A percentile compares a stretch with the other conserved stretches of the same genome.
phyloP scores from a whole-genome alignment of 2,888 invertebrate genomes.

The Nyleta sp. region DNA sequence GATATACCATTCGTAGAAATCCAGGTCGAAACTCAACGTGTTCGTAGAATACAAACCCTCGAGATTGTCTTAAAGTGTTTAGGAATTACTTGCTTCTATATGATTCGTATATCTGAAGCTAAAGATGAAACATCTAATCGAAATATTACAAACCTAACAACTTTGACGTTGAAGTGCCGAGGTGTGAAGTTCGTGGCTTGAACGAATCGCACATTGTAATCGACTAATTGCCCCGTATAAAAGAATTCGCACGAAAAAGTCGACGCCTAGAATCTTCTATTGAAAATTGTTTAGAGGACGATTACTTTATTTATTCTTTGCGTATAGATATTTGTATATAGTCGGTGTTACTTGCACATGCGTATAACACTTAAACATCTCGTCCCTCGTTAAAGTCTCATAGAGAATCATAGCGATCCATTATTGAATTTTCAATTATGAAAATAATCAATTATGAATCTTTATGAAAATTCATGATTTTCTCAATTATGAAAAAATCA shows the following conservation, averaged over 20 bases:
- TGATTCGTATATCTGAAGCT: constrained; percentile 27
- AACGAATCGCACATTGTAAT: constrained; percentile 1
- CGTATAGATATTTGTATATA: constrained; percentile 24
- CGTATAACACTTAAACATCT: too few relatives aligned
- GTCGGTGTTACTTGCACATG: constrained; percentile 27
- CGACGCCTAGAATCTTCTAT: constrained; percentile 30
- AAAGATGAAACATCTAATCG: constrained; percentile 40
- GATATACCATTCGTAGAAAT: constrained; percentile 3
- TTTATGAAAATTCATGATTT: too few relatives aligned
- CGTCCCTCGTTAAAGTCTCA: too few relatives aligned
- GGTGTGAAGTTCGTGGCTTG: not conserved
- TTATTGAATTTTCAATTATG: too few relatives aligned
- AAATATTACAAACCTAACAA: constrained; percentile 46
- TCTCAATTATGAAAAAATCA: too few relatives aligned
- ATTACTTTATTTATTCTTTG: not conserved
- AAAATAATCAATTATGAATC: too few relatives aligned
- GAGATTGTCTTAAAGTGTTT: constrained; percentile 50
- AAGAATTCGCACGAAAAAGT: constrained; percentile 17
- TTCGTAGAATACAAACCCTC: constrained; percentile 12
- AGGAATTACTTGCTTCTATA: constrained; percentile 28
- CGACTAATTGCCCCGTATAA: constrained; percentile 27
- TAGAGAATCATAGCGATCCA: too few relatives aligned
- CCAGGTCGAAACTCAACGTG: not conserved
- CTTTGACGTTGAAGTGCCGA: constrained; percentile 17
- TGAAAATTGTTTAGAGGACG: constrained; percentile 12